Conservation (phyloP, 1,140 invertebrate species). For the Tetramorium simillimum region DNA sequence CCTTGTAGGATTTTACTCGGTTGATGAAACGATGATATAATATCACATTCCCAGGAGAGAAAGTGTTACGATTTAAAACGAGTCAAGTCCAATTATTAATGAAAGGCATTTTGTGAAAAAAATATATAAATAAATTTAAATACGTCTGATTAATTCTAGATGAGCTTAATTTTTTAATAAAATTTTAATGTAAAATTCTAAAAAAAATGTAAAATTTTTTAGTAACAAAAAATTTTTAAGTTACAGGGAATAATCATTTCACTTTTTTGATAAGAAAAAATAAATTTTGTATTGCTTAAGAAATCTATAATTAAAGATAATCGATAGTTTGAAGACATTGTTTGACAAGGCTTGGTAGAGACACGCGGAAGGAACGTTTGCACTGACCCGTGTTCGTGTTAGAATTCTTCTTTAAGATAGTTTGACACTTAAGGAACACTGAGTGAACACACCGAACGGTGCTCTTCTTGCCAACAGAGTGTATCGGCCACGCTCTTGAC, state of each 20-base stretch:
- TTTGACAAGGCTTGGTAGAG: background rate
- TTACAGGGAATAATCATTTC: background rate
- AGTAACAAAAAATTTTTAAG: background rate
- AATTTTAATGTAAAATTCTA: background rate
- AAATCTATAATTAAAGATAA: background rate
- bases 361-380: constrained; percentile 30
- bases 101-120: background rate
- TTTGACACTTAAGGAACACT: constrained; percentile 64
- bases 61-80: background rate
- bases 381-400: constrained; percentile 35
- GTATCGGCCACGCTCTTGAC: constrained; percentile 77
- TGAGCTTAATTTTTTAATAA: background rate
- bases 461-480: constrained; percentile 76
- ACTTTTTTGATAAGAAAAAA: background rate
- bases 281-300: background rate
- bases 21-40: constrained; percentile 25
- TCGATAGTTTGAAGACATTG: background rate
- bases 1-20: constrained; percentile 8
- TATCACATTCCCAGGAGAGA: background rate
- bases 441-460: constrained; percentile 53
- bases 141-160: background rate
- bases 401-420: constrained; percentile 43
- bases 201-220: too few relatives aligned
- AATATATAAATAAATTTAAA: background rate
- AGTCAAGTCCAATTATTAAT: background rate